Conservation (phyloP, 2,113 vertebrate species). For the Brachypodius melanocephalos region DNA sequence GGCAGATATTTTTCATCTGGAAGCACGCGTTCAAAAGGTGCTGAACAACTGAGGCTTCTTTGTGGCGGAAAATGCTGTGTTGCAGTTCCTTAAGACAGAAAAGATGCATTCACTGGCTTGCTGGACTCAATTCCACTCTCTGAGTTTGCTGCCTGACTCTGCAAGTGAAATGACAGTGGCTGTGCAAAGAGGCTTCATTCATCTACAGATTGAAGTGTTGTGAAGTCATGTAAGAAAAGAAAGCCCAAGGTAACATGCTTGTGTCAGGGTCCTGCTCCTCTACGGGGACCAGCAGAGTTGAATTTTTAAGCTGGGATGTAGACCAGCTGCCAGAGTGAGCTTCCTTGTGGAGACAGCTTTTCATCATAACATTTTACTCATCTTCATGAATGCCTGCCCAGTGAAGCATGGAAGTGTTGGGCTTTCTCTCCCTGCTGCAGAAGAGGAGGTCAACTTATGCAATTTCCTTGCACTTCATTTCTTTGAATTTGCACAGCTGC, state of each 20-base stretch:
- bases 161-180: neutral
- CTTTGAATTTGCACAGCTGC: conserved; percentile 4
- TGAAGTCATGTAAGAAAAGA: neutral
- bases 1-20: conserved; percentile 6
- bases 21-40: neutral
- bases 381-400: neutral
- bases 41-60: neutral
- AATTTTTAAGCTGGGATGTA: neutral
- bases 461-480: conserved; percentile 24
- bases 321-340: neutral
- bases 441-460: neutral
- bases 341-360: neutral
- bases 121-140: neutral
- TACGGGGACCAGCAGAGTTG: neutral
- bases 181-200: neutral
- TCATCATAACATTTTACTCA: neutral
- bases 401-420: neutral
- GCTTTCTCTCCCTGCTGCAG: neutral
- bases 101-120: neutral
- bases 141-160: neutral
- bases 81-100: neutral
- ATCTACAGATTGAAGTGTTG: neutral
- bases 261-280: neutral
- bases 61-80: conserved; percentile 2
- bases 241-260: accelerated